A percentile compares a stretch with the other conserved stretches of the same genome.
phyloP scores from a whole-genome alignment of 2,797 vertebrate genomes.

The Rhinichthys osculus region DNA sequence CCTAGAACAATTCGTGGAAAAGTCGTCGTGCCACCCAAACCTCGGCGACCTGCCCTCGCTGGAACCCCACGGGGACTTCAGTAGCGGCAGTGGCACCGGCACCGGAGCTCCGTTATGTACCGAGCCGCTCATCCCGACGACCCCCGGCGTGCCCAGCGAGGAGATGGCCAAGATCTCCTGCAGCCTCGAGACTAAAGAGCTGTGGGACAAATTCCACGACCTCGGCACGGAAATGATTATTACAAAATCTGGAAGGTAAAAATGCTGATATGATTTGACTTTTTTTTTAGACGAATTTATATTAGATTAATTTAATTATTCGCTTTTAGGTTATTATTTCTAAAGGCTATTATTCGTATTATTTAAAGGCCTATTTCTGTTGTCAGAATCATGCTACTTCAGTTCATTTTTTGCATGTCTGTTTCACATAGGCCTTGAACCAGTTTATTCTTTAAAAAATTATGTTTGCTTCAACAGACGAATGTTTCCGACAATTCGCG shows the following conservation, averaged over 20 bases:
- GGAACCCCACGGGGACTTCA: slow-evolving; percentile 86
- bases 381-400: neutral
- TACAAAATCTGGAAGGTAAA: slow-evolving; percentile 96
- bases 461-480: slow-evolving; percentile 77
- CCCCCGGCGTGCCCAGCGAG: slow-evolving; percentile 90
- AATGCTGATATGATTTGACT: neutral
- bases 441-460: neutral
- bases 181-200: slow-evolving; percentile 96
- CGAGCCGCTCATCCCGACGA: slow-evolving; percentile 94
- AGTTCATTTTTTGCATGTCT: neutral
- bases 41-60: slow-evolving; percentile 85
- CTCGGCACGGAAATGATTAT: slow-evolving; percentile 99
- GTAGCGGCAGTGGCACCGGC: slow-evolving; percentile 63
- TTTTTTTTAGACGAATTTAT: neutral
- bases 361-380: neutral
- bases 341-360: neutral
- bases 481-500: slow-evolving; percentile 98
- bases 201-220: slow-evolving; percentile 99
- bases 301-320: neutral
- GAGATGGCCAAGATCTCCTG: slow-evolving; percentile 98
- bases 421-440: neutral
- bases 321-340: neutral
- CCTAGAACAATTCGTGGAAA: slow-evolving; percentile 97
- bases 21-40: slow-evolving; percentile 89
- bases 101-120: slow-evolving; percentile 77